Conservation (phyloP, 1,140 invertebrate species). For the Scaptomyza pallida region DNA sequence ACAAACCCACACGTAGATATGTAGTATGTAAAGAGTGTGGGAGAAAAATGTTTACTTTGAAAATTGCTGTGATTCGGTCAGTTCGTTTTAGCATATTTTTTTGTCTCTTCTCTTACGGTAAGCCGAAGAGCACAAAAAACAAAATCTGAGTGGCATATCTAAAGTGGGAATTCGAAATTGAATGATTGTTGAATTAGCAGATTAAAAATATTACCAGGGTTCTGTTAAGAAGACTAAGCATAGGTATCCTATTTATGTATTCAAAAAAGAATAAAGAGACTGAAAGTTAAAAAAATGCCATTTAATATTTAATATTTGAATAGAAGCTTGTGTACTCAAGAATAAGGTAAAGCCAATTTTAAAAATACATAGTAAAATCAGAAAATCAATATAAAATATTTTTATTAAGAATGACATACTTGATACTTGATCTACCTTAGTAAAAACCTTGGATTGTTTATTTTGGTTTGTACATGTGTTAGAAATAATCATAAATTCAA, state of each 20-base stretch:
- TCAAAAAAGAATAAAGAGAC: too few species aligned
- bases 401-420: too few species aligned
- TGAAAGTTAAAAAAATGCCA: too few species aligned
- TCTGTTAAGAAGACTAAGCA: not conserved
- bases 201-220: constrained; percentile 57
- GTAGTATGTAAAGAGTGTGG: not conserved
- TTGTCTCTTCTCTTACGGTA: constrained; percentile 16
- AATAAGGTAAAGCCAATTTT: too few species aligned
- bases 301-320: too few species aligned
- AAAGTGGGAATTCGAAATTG: constrained; percentile 63
- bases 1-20: not conserved
- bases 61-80: constrained; percentile 77
- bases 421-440: too few species aligned
- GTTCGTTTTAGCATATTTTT: constrained; percentile 45
- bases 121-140: constrained; percentile 26
- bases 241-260: not conserved
- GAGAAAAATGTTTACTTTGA: constrained; percentile 72
- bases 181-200: constrained; percentile 76
- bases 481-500: too few species aligned
- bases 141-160: constrained; percentile 54
- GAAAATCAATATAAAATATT: too few species aligned
- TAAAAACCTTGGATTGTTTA: too few species aligned
- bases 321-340: too few species aligned
- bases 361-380: too few species aligned
- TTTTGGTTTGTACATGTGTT: too few species aligned